Evolutionary conservation across 2,888 invertebrate species (phyloP).

Genomic region (Lucinisca nassula): DNA sequence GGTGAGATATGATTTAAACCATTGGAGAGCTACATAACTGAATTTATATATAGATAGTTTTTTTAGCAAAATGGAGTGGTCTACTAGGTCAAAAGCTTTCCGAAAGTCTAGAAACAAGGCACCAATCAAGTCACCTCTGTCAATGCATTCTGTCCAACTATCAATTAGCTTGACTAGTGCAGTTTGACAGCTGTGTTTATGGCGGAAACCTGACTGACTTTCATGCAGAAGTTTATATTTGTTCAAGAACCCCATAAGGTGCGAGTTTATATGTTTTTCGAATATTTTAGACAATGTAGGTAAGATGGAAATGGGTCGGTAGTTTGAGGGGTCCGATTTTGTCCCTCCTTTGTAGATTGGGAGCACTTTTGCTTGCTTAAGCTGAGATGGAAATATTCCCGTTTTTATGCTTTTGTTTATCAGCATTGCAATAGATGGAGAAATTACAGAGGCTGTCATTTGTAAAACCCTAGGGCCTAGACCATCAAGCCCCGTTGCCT

Average conservation of each 20-base stretch:
- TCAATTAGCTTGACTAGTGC: no score
- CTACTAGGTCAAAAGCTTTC: neutral
- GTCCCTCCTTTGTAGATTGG: neutral
- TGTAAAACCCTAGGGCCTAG: neutral
- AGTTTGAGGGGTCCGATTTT: neutral
- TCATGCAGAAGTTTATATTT: no score
- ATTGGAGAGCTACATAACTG: neutral
- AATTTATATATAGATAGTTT: no score
- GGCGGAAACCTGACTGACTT: no score
- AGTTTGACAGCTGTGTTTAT: no score
- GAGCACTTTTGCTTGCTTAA: neutral
- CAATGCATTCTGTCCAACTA: neutral
- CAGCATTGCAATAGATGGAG: neutral
- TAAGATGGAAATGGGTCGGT: neutral
- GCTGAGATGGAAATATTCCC: neutral
- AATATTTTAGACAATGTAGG: neutral
- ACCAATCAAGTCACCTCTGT: neutral
- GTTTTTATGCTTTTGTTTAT: neutral
- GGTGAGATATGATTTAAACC: neutral
- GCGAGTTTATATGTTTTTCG: neutral
- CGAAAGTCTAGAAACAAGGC: neutral
- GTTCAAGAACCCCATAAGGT: no score
- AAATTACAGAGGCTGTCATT: neutral
- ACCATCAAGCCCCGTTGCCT: neutral
- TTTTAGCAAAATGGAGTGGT: neutral